A percentile compares a stretch with the other conserved stretches of the same genome.
These are phyloP conservation scores for Halichoeres trimaculatus DNA, from an alignment of 2,113 vertebrate genomes.

Conservation along the genomic window DNA sequence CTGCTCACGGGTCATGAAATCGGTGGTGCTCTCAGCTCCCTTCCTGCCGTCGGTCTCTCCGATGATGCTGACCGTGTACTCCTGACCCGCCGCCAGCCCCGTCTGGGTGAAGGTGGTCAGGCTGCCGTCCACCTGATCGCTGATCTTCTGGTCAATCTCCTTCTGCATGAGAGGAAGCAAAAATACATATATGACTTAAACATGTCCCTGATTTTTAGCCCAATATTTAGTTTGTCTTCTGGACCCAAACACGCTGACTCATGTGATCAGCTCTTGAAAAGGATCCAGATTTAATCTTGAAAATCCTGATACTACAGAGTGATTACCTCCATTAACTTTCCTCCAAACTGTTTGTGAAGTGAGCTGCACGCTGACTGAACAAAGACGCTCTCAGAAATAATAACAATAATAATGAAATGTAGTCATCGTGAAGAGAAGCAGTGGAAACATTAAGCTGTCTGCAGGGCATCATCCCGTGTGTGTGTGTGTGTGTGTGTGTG, in stretches of 20 bases:
- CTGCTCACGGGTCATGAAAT: conserved; percentile 81
- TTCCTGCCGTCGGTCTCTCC: conserved; percentile 70
- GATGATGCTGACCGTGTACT: conserved; percentile 75
- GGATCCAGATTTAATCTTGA: neutral
- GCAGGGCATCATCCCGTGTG: neutral
- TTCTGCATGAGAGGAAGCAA: conserved; percentile 64
- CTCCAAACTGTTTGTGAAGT: neutral
- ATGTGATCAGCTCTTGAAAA: neutral
- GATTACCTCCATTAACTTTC: neutral
- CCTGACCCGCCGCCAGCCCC: conserved; percentile 82
- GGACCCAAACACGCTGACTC: neutral
- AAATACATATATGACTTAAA: too few relatives aligned
- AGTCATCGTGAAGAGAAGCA: neutral
- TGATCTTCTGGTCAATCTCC: conserved; percentile 69
- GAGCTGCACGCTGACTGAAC: neutral
- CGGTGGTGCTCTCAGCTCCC: conserved; percentile 63
- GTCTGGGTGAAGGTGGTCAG: conserved; percentile 76
- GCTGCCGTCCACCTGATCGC: conserved; percentile 61
- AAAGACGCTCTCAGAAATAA: neutral
- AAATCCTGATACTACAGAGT: neutral
- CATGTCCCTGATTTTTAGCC: neutral
- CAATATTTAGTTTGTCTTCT: too few relatives aligned
- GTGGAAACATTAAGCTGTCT: conserved; percentile 27
- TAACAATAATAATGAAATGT: neutral
- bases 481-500: too few relatives aligned